Percentiles rank a stretch among this genome's conserved stretches.
Conservation (phyloP, 2,797 vertebrate species). For the Anguilla anguilla region DNA sequence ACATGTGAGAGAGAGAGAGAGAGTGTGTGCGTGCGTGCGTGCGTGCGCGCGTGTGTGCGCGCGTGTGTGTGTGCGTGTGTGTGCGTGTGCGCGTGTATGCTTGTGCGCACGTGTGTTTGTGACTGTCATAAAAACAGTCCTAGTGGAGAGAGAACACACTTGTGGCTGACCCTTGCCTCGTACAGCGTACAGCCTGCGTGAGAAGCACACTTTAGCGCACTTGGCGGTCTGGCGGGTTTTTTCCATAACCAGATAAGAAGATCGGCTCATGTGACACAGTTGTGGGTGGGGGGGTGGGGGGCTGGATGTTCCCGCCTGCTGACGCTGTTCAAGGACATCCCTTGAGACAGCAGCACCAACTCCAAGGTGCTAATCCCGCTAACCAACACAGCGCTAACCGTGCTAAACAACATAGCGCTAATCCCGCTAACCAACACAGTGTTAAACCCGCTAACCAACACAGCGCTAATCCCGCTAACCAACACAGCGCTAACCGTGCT, state of each 20-base stretch:
- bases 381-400: background rate
- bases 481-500: too few relatives aligned
- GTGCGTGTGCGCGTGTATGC: too few relatives aligned
- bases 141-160: background rate
- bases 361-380: background rate
- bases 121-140: background rate
- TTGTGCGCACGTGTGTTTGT: too few relatives aligned
- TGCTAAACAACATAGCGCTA: too few relatives aligned
- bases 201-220: background rate
- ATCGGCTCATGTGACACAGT: background rate
- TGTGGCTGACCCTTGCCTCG: background rate
- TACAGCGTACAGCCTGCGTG: background rate
- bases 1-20: too few relatives aligned
- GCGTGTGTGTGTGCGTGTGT: too few relatives aligned
- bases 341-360: constrained; percentile 22
- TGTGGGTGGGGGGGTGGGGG: background rate
- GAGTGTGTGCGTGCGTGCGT: too few relatives aligned
- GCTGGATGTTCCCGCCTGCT: background rate
- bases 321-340: constrained; percentile 21
- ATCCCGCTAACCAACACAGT: too few relatives aligned
- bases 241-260: background rate
- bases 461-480: too few relatives aligned
- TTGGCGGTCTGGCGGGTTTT: background rate
- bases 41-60: too few relatives aligned
- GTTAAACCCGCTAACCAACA: too few relatives aligned